Evolutionary conservation across 1,140 invertebrate species (phyloP).

Genomic region (Berghia stephanieae): DNA sequence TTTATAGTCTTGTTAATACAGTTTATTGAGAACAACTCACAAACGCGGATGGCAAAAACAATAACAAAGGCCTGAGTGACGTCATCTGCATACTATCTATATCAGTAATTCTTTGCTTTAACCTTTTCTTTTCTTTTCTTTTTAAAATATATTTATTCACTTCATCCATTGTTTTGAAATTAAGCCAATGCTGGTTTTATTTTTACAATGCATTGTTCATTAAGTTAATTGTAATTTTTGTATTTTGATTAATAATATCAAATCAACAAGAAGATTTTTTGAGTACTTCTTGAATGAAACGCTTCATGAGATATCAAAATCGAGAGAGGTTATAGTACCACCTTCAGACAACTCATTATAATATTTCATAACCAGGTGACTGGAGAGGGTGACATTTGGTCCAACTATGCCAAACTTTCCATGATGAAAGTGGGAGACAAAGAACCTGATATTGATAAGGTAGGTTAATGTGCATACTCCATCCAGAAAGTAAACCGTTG

Average conservation of each 20-base stretch:
- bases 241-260: background rate
- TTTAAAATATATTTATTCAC: background rate
- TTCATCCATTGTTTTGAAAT: no score
- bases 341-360: no score
- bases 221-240: background rate
- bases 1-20: no score
- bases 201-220: no score
- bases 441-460: slow-evolving; percentile 41
- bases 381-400: slow-evolving; percentile 80
- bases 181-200: no score
- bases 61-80: no score
- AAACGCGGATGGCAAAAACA: no score
- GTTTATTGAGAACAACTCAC: no score
- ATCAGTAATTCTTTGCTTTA: background rate
- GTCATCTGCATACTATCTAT: no score
- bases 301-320: no score
- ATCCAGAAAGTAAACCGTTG: background rate
- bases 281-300: background rate
- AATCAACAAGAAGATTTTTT: background rate
- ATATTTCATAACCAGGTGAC: slow-evolving; percentile 62
- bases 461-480: slow-evolving; percentile 6
- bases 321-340: no score
- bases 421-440: slow-evolving; percentile 17
- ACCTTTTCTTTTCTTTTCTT: background rate
- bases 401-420: slow-evolving; percentile 77